A percentile compares a stretch with the other conserved stretches of the same genome.
phyloP scores from a whole-genome alignment of 2,797 vertebrate genomes.

The Babyrousa celebensis region DNA sequence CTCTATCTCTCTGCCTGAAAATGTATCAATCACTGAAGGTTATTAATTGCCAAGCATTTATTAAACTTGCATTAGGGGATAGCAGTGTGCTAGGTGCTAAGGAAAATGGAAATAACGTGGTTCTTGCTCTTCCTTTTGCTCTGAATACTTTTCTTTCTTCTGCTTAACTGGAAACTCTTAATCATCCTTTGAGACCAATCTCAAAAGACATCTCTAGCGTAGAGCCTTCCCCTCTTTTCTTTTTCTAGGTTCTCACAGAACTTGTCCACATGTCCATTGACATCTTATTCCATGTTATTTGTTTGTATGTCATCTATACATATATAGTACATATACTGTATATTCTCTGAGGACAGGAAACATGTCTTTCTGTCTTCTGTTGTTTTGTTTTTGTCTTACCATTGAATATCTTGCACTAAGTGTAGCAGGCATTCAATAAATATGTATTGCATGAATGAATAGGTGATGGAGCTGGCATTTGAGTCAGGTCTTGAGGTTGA shows the following conservation, averaged over 20 bases:
- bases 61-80: constrained; percentile 25
- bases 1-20: constrained; percentile 35
- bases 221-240: neutral
- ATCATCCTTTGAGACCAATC: constrained; percentile 46
- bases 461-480: neutral
- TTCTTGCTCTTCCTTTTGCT: constrained; percentile 22
- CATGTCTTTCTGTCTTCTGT: neutral
- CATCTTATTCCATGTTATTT: neutral
- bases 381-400: neutral
- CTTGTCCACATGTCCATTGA: neutral
- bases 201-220: neutral
- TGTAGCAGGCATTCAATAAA: constrained; percentile 5
- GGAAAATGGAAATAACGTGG: constrained; percentile 30
- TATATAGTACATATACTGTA: neutral
- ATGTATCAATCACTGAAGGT: neutral
- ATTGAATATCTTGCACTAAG: constrained; percentile 31
- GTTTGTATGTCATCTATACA: neutral
- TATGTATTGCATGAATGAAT: constrained; percentile 20
- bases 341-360: neutral
- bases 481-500: constrained; percentile 49
- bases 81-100: neutral
- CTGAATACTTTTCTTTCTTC: constrained; percentile 23
- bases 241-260: neutral
- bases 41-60: constrained; percentile 21
- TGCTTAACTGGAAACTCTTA: constrained; percentile 32